These are phyloP conservation scores for Epinephelus awoara DNA, from an alignment of 2,797 vertebrate species.

Conservation along the genomic window DNA sequence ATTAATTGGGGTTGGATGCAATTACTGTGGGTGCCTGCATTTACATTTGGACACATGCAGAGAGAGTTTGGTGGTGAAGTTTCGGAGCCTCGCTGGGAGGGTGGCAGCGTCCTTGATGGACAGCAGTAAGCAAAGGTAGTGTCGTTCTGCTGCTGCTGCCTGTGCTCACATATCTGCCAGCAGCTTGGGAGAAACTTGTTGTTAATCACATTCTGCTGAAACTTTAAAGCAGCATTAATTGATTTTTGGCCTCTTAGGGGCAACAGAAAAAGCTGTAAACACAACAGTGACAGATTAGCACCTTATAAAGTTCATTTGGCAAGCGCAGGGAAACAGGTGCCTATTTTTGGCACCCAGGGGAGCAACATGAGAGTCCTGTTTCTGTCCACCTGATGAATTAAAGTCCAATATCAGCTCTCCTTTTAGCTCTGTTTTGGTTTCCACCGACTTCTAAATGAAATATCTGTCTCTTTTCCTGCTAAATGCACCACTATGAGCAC, in stretches of 20 bases:
- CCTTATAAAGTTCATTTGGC: neutral
- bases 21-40: slow-evolving; percentile 67
- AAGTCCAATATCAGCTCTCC: neutral
- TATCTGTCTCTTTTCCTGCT: neutral
- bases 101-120: slow-evolving; percentile 50
- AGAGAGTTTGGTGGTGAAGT: slow-evolving; percentile 49
- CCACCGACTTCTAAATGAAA: neutral
- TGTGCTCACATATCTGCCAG: slow-evolving; percentile 33
- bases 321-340: neutral
- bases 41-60: slow-evolving; percentile 69
- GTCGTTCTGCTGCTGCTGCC: slow-evolving; percentile 41
- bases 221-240: slow-evolving; percentile 2
- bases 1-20: slow-evolving; percentile 78
- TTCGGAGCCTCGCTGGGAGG: slow-evolving; percentile 39
- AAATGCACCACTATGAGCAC: neutral
- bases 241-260: neutral
- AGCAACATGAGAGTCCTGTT: neutral
- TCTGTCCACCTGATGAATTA: neutral
- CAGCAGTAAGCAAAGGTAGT: slow-evolving; percentile 31
- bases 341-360: neutral
- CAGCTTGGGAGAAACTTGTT: slow-evolving; percentile 51
- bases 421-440: neutral
- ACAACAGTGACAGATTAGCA: neutral
- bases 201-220: slow-evolving; percentile 24
- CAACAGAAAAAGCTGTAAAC: neutral